Percentiles rank a stretch among this genome's conserved stretches.
These are phyloP conservation scores for Alloscopus bannaensis DNA, from an alignment of 2,888 invertebrate species.

Conservation along the genomic window DNA sequence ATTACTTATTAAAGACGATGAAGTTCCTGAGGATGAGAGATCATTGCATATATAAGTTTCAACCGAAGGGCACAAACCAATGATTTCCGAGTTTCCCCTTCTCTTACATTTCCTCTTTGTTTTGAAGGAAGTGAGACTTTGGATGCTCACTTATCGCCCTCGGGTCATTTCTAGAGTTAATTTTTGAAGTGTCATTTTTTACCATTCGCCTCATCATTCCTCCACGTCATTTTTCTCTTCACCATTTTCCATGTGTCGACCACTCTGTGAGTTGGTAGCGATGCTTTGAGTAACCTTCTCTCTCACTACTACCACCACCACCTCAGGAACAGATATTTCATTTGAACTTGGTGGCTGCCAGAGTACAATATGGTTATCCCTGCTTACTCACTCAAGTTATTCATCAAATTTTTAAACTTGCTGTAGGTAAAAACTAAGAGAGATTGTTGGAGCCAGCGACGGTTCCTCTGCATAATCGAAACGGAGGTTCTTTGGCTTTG, in stretches of 20 bases:
- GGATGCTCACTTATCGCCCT: conserved; percentile 64
- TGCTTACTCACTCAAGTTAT: conserved; percentile 27
- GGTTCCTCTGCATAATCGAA: too few species aligned
- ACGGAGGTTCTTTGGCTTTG: conserved; percentile 40
- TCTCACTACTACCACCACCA: too few species aligned
- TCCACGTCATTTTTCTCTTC: conserved; percentile 42
- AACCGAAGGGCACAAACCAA: background rate
- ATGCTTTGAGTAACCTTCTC: too few species aligned
- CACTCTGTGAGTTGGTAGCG: conserved; percentile 11
- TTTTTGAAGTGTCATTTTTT: conserved; percentile 72
- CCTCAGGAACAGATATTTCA: too few species aligned
- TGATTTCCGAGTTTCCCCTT: background rate
- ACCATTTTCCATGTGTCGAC: conserved; percentile 49
- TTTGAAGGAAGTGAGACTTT: too few species aligned
- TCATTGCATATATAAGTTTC: too few species aligned
- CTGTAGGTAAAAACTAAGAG: conserved; percentile 34
- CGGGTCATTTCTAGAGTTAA: conserved; percentile 69
- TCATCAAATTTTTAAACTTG: conserved; percentile 22
- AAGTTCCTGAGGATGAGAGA: too few species aligned
- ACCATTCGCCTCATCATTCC: conserved; percentile 59
- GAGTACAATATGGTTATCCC: background rate
- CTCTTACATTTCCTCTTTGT: conserved; percentile 22
- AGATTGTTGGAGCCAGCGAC: conserved; percentile 24
- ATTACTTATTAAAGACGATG: too few species aligned
- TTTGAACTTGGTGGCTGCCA: background rate